Base-by-base conservation (phyloP, 1,140 invertebrate genomes). In the Archivesica marissinica region DNA sequence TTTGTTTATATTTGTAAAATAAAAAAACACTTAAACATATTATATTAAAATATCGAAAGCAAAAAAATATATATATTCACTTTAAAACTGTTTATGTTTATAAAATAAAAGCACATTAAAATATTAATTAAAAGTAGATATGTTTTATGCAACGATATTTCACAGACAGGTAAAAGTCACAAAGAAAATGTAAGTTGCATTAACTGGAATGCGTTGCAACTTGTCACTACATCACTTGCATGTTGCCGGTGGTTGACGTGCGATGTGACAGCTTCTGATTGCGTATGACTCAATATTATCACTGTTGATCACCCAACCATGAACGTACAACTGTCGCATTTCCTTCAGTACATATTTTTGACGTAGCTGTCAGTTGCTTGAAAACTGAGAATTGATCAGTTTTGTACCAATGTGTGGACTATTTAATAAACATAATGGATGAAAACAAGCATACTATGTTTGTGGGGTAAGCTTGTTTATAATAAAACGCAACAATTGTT, bases 261-360 rank as follows among this genome's bases (percentile, higher is more conserved):
- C n/a, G n/a, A 64, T 23, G 9, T 64, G 59, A 64, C 59, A 64
- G 20, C 30, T 64, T 35, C 33, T 35, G 59, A 64, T 64, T 9
- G 33, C 30, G 15, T 64, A 64, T 64, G 59, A 64, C 59, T 64
- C 59, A 64, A 64, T 64, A 64, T 64, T 64, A 35, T 33, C n/a
- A 35, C 30, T 20, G 7, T 13, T 35, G 59, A 11, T 64, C 9
- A n/a, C 7, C 38, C 2, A 33, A 35, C 23, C 30, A 25, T 64
- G 59, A 35, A 6, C 13, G n/a, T 20, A 59, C 11, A 33, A 64
- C 59, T 28, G 28, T 64, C 6, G 17, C 54, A 35, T 64, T 64
- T 64, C 30, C 59, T 64, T 64, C 59, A 64, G n/a, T 64, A 64
- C 59, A 64, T 33, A 28, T 6, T 23, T 25, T n/a, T 28, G 33